Evolutionary conservation across 2,888 invertebrate genomes (phyloP).

Genomic region (Dicyrtoma fusca): DNA sequence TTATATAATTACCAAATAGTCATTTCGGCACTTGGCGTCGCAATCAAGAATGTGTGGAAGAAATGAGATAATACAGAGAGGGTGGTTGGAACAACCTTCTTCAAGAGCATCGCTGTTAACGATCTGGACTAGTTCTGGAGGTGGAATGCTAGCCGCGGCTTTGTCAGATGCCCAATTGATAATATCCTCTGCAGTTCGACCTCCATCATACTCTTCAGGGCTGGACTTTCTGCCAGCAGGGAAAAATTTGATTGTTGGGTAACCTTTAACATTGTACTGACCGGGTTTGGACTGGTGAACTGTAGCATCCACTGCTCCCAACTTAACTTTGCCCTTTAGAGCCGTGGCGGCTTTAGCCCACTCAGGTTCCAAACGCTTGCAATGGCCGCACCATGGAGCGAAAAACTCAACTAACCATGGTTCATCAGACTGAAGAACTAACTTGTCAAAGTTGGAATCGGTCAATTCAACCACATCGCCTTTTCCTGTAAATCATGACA

Average conservation of each 20-base stretch:
- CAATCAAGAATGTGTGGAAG: conserved; percentile 96
- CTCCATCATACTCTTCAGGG: conserved; percentile 86
- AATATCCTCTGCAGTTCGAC: conserved; percentile 86
- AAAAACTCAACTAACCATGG: conserved; percentile 98
- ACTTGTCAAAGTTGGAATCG: conserved; percentile 91
- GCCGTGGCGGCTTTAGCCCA: conserved; percentile 95
- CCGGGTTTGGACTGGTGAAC: conserved; percentile 80
- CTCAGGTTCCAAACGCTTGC: conserved; percentile 93
- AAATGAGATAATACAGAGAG: conserved; percentile 87
- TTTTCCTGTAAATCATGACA: conserved; percentile 9
- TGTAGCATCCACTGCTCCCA: conserved; percentile 96
- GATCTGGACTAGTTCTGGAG: conserved; percentile 85
- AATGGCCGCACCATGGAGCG: conserved; percentile 90
- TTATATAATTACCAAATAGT: conserved; percentile 67
- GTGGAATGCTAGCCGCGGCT: conserved; percentile 81
- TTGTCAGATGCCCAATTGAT: conserved; percentile 81
- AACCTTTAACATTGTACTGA: conserved; percentile 82
- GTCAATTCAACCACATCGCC: conserved; percentile 87
- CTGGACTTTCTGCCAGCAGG: conserved; percentile 70
- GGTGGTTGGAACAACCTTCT: conserved; percentile 79
- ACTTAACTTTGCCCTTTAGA: conserved; percentile 91
- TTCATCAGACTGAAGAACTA: conserved; percentile 89
- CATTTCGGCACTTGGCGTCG: conserved; percentile 85
- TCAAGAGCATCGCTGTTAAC: conserved; percentile 67
- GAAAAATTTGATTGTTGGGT: conserved; percentile 96